A percentile compares a stretch with the other conserved stretches of the same genome.
These are phyloP conservation scores for Heliopora coerulea DNA, from an alignment of 92 coral and sea anemone genomes.

Conservation along the genomic window DNA sequence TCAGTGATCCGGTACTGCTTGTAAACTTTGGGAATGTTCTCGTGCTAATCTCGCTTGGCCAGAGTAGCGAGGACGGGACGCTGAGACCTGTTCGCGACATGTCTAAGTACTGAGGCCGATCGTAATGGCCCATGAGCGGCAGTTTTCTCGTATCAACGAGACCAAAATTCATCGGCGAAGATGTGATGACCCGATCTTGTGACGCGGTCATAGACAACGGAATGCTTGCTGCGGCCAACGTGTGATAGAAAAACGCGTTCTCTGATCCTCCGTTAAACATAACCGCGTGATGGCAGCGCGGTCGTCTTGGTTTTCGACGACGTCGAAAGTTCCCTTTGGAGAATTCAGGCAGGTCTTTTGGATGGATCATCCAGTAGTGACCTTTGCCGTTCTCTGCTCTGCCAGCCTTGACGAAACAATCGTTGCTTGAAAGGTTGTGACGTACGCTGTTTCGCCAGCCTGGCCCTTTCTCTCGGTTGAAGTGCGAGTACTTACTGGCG, in stretches of 20 bases:
- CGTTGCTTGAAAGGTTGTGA: constrained; percentile 96
- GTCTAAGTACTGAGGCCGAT: constrained; percentile 37
- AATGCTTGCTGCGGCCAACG: constrained; percentile 16
- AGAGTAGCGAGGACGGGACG: constrained; percentile 24
- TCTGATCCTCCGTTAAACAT: constrained; percentile 46
- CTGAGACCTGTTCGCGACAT: constrained; percentile 9
- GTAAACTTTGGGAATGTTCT: constrained; percentile 35
- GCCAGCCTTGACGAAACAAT: constrained; percentile 97
- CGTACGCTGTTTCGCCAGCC: constrained; percentile 99
- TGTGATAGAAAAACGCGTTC: constrained; percentile 12
- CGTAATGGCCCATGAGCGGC: constrained; percentile 34
- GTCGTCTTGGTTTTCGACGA: constrained; percentile 90
- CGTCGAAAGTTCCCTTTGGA: constrained; percentile 94
- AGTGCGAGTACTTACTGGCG: constrained; percentile 88
- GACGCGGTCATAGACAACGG: constrained; percentile 7
- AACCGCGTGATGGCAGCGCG: constrained; percentile 81
- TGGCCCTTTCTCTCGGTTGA: constrained; percentile 96
- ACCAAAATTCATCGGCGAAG: constrained; percentile 4
- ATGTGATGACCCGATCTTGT: constrained; percentile 24
- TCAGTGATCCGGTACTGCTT: constrained; percentile 9
- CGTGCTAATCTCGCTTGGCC: constrained; percentile 34
- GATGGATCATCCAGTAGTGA: constrained; percentile 99
- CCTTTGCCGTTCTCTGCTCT: constrained; percentile 99
- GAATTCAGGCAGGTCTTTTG: constrained; percentile 95
- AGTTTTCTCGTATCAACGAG: constrained; percentile 6